Evolutionary conservation across 1,140 invertebrate species (phyloP), one percentile per base, ranked within the genome.

Genomic region (Trichonephila inaurata): DNA sequence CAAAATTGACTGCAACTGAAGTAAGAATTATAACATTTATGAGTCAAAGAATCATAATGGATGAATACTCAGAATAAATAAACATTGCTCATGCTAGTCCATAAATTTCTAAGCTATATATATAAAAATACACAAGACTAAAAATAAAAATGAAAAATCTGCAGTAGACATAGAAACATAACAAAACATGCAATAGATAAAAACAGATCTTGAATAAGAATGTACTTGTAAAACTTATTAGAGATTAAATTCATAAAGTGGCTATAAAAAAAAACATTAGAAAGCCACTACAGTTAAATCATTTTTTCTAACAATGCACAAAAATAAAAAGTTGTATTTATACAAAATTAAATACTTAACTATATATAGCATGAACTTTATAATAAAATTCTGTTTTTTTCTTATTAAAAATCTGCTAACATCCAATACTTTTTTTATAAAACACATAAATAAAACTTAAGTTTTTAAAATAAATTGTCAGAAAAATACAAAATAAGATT

Each of bases 191-290:
- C 24, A 77, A 33, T 28, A 77, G 16, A 77, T 72, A 77, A 77
- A 77, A 77, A 77, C 72, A 77, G 72, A 77, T 77, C 72, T 77
- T 77, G 72, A 77, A 77, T 77, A 40, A 72, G 40, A 77, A 69
- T 28, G n/a, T 28, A 69, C 14, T 28, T 28, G 3, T 69, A 69
- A 33, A 77, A 33, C 14, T 24, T 18, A 18, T 33, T 40, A 14
- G 14, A 77, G 18, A 19, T 16, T 33, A 77, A 77, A 77, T 24
- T 69, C 21, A 14, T 69, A 69, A 69, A 28, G 28, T 12, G n/a
- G n/a, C n/a, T 69, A 40, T 40, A 28, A 12, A 12, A 12, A 14
- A 2, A 8, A 69, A 69, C 24, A 69, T 69, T 12, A 69, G 24
- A 69, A 24, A 69, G n/a, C 6, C 24, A 69, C n/a, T 24, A 69